phyloP scores from a whole-genome alignment of 2,797 vertebrate genomes.

The Channallabes apus region DNA sequence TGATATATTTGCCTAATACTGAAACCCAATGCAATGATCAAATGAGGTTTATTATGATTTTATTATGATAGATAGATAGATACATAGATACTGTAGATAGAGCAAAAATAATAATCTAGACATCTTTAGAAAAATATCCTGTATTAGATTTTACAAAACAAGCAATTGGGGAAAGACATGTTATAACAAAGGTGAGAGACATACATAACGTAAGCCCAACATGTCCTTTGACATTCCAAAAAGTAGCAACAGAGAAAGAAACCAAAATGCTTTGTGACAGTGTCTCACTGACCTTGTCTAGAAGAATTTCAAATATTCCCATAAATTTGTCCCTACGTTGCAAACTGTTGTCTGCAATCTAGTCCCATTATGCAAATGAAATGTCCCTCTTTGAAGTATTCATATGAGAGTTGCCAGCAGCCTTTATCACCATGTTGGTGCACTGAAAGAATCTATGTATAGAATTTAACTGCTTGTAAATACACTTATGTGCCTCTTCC shows the following conservation, averaged over 20 bases:
- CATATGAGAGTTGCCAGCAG: conserved; percentile 5
- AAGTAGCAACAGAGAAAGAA: conserved; percentile 61
- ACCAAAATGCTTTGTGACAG: conserved; percentile 72
- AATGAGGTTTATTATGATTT: too few species aligned
- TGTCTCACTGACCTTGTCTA: conserved; percentile 70
- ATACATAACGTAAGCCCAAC: neutral
- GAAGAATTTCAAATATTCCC: conserved; percentile 65
- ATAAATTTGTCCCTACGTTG: conserved; percentile 37
- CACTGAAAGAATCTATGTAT: neutral
- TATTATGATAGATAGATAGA: too few species aligned
- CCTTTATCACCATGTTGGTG: neutral
- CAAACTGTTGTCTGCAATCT: conserved; percentile 40
- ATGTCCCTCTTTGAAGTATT: conserved; percentile 32
- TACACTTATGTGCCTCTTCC: conserved; percentile 38
- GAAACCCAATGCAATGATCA: too few species aligned
- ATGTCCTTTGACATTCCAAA: neutral
- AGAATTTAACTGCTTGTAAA: conserved; percentile 16
- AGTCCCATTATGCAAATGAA: conserved; percentile 52
- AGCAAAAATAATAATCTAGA: conserved; percentile 24
- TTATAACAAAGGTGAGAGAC: neutral
- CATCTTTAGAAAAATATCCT: conserved; percentile 35
- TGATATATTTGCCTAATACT: too few species aligned
- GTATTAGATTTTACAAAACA: neutral
- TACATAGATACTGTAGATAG: too few species aligned
- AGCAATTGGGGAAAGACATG: neutral